These are phyloP conservation scores for Aurelia aurita DNA, from an alignment of 30 jellyfish, hydroid and myxozoan genomes.

Conservation along the genomic window DNA sequence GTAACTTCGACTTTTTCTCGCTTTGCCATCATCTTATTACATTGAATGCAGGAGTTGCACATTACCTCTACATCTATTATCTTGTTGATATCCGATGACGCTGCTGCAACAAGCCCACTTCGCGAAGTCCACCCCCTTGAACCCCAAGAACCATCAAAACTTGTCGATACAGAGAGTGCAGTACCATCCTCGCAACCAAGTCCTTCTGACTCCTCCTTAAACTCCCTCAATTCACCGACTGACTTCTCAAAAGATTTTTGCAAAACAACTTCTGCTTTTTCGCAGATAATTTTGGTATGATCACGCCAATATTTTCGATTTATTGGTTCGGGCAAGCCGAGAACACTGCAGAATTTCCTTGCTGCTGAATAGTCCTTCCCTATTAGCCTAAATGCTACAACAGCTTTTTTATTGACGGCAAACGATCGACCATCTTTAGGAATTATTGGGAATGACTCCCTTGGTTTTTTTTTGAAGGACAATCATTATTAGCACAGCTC, in stretches of 20 bases:
- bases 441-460: neutral
- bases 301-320: neutral
- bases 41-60: too few species aligned
- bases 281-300: too few species aligned
- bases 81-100: neutral
- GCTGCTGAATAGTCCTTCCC: constrained; percentile 41
- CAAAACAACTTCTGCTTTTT: too few species aligned
- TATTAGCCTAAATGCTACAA: neutral
- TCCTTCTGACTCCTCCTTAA: neutral
- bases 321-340: neutral
- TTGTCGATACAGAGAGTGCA: neutral
- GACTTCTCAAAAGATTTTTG: neutral
- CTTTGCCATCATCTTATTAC: constrained; percentile 4
- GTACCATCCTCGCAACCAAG: neutral
- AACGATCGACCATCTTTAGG: neutral
- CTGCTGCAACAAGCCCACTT: too few species aligned
- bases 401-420: neutral
- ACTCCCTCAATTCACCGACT: neutral
- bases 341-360: neutral
- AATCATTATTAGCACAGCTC: neutral
- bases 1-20: neutral
- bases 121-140: too few species aligned
- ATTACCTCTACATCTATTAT: neutral
- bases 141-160: constrained; percentile 27
- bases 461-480: neutral